phyloP scores from a whole-genome alignment of 2,888 invertebrate species.

The Ypsolopha sequella region DNA sequence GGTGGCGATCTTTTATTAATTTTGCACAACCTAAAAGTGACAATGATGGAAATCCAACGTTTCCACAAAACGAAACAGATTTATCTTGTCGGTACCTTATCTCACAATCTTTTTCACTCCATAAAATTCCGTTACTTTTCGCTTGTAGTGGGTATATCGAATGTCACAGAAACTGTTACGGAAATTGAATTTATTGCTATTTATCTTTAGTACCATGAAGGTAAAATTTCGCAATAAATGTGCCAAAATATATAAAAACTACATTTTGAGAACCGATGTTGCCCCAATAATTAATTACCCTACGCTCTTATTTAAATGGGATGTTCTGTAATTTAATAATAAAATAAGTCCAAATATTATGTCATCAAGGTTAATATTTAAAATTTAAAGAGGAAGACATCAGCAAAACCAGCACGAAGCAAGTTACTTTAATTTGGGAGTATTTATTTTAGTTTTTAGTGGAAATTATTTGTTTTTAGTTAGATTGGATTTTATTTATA shows the following conservation, averaged over 20 bases:
- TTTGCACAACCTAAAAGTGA: too few species aligned
- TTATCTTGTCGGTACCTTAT: neutral
- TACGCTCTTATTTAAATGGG: neutral
- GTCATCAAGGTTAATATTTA: conserved; percentile 14
- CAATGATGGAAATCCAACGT: too few species aligned
- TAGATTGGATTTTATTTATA: too few species aligned
- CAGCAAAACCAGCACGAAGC: neutral
- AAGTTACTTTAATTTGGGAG: neutral
- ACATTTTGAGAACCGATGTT: conserved; percentile 17
- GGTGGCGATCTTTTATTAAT: neutral
- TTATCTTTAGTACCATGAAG: too few species aligned
- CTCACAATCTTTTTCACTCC: neutral
- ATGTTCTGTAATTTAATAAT: neutral
- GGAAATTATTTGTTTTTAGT: too few species aligned
- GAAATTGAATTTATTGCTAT: too few species aligned
- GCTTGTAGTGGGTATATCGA: too few species aligned
- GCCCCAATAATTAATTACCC: conserved; percentile 18
- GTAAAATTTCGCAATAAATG: conserved; percentile 1
- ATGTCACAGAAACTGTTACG: too few species aligned
- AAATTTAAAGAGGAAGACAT: neutral
- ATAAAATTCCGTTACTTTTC: too few species aligned
- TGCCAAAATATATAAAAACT: neutral
- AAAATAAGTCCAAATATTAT: neutral
- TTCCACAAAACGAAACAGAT: too few species aligned
- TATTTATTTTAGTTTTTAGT: neutral